A percentile compares a stretch with the other conserved stretches of the same genome.
These are phyloP conservation scores for Caenorhabditis sp. DNA, from an alignment of 2,888 invertebrate genomes.

Conservation along the genomic window DNA sequence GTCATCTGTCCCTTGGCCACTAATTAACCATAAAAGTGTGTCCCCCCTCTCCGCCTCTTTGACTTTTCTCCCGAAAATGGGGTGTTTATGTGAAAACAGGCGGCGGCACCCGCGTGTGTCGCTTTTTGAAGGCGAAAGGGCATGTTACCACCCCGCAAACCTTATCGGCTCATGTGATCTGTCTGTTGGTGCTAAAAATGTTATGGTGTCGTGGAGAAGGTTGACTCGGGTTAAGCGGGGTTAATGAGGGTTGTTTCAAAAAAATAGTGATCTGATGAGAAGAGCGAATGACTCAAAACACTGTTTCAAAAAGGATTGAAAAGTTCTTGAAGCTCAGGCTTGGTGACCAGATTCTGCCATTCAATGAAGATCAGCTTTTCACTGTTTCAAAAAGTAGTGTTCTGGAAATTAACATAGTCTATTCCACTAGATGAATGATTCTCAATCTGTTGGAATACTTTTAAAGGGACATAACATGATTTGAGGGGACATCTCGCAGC, in stretches of 20 bases:
- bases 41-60: background rate
- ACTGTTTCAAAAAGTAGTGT: too few species aligned
- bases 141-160: slow-evolving; percentile 21
- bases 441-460: too few species aligned
- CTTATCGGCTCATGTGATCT: slow-evolving; percentile 41
- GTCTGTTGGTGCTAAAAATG: slow-evolving; percentile 25
- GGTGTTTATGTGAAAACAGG: slow-evolving; percentile 35
- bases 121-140: slow-evolving; percentile 8
- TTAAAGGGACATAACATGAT: too few species aligned
- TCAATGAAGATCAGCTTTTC: too few species aligned
- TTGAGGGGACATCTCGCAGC: too few species aligned
- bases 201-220: slow-evolving; percentile 9
- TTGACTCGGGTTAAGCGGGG: slow-evolving; percentile 7
- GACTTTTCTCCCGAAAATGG: slow-evolving; percentile 32
- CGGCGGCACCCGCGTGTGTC: slow-evolving; percentile 2
- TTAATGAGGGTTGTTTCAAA: background rate
- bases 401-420: too few species aligned
- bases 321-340: too few species aligned
- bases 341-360: too few species aligned
- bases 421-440: too few species aligned
- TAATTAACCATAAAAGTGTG: slow-evolving; percentile 33
- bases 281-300: too few species aligned
- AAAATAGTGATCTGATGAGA: too few species aligned
- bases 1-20: slow-evolving; percentile 1
- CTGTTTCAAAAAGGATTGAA: too few species aligned